These are phyloP conservation scores for Porites australiensis DNA, from an alignment of 64 coral and sea anemone genomes.

Conservation along the genomic window DNA sequence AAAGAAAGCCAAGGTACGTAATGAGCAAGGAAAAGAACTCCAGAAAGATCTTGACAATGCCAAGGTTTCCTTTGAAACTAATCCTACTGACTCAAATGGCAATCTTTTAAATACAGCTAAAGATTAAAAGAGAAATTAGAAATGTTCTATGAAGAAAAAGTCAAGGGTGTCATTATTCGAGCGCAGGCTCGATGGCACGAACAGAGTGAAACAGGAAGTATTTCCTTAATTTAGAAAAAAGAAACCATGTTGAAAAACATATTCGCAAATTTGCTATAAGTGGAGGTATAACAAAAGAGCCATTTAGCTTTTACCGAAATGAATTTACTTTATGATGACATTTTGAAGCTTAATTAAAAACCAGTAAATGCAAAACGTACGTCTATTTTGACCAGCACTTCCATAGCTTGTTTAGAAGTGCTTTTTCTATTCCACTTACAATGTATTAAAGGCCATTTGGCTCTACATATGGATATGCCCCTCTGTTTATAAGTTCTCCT, in stretches of 20 bases:
- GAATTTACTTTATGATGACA: too few relatives aligned
- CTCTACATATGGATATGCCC: too few relatives aligned
- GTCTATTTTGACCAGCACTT: too few relatives aligned
- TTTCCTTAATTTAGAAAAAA: conserved; percentile 38
- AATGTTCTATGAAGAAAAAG: conserved; percentile 14
- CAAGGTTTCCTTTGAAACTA: neutral
- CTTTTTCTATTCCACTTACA: too few relatives aligned
- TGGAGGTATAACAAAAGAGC: neutral
- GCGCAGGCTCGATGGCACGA: neutral
- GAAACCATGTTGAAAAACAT: conserved; percentile 8
- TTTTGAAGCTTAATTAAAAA: too few relatives aligned
- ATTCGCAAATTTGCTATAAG: neutral
- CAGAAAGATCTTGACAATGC: neutral
- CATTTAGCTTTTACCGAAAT: neutral
- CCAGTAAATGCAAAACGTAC: too few relatives aligned
- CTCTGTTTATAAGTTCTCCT: too few relatives aligned
- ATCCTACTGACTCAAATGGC: neutral
- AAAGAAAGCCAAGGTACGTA: conserved; percentile 15
- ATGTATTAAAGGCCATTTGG: too few relatives aligned
- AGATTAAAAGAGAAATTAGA: conserved; percentile 31
- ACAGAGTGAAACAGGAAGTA: conserved; percentile 39
- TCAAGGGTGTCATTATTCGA: conserved; percentile 24
- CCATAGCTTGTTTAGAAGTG: too few relatives aligned
- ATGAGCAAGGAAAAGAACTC: neutral
- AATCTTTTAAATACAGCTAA: neutral